Base-by-base conservation (phyloP, 2,888 invertebrate species). In the Apantesis nais region DNA sequence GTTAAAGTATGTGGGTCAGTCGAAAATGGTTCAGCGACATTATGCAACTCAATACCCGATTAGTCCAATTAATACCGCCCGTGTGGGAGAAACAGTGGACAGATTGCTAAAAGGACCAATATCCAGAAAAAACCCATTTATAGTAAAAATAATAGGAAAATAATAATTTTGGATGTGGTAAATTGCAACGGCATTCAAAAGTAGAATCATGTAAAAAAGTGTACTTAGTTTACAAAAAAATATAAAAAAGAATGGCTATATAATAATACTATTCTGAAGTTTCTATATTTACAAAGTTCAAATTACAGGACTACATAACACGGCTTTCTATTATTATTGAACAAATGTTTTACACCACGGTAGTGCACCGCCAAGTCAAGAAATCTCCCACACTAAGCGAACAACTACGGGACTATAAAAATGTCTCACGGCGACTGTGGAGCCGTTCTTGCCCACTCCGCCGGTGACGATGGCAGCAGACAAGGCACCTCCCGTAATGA, bases 391-490 rank as follows among this genome's bases (percentile, higher is more conserved):
- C 72, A 73, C 67, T 64, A 64, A 68, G 60, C 69, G 69, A 73
- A 31, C 34, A 58, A 61, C 60, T 63, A 67, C 25, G 73, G 76
- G 76, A 67, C 66, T 75, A 65, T 65, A 80, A 73, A 70, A 77
- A 77, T 77, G 77, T 86, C 98, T 98, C 97, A 99, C 99, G 95
- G 99, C 99, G 88, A 99, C 98, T 82, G 99, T 99, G 88, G 99
- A 99, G 95, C 99, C 99, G 96, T 99, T 99, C 96, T 99, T 99
- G 92, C 99, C 99, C 91, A 98, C 97, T 94, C 99, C 99, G 92
- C 99, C 98, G 89, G 96, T 96, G 92, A 97, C 96, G 95, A 98
- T 97, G 93, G 97, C 96, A 86, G 96, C 96, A 92, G 97, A 96
- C 91, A 97, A 96, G 91, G 96, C 95, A 92, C 96, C 96, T 88